Percentiles rank a stretch among this genome's conserved stretches.
Evolutionary conservation across 2,888 invertebrate species (phyloP).

Genomic region (Hydrotaea cyrtoneurina): DNA sequence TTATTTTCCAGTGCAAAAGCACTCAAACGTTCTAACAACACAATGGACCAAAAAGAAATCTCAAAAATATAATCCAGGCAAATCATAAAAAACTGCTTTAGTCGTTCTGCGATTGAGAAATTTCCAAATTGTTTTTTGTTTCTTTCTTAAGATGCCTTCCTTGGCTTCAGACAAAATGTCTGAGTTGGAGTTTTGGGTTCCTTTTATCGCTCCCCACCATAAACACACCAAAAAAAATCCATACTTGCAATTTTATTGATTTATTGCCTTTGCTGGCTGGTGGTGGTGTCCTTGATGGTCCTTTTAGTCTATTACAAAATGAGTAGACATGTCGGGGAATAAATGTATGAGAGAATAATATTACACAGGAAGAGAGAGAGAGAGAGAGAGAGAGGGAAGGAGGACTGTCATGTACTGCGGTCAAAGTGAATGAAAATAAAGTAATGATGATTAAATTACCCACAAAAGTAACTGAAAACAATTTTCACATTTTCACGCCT

Average conservation of each 20-base stretch:
- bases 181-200: too few species aligned
- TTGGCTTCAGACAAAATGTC: neutral
- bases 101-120: neutral
- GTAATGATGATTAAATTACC: constrained; percentile 33
- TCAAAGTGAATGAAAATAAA: constrained; percentile 29
- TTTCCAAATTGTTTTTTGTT: neutral
- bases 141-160: neutral
- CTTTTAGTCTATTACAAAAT: neutral
- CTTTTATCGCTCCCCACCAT: neutral
- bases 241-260: constrained; percentile 13
- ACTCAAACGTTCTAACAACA: too few species aligned
- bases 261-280: neutral
- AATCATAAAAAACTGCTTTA: neutral
- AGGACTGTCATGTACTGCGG: too few species aligned
- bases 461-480: constrained; percentile 42
- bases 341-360: neutral
- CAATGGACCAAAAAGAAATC: too few species aligned
- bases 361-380: too few species aligned
- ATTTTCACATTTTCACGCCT: constrained; percentile 54
- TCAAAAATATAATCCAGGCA: neutral
- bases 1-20: too few species aligned
- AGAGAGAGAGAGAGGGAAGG: too few species aligned
- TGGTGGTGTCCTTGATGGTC: neutral
- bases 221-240: too few species aligned
- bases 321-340: neutral